Evolutionary conservation across 1,140 invertebrate species (phyloP), one percentile per base, ranked within the genome.

Genomic region (Lucilia cuprina): DNA sequence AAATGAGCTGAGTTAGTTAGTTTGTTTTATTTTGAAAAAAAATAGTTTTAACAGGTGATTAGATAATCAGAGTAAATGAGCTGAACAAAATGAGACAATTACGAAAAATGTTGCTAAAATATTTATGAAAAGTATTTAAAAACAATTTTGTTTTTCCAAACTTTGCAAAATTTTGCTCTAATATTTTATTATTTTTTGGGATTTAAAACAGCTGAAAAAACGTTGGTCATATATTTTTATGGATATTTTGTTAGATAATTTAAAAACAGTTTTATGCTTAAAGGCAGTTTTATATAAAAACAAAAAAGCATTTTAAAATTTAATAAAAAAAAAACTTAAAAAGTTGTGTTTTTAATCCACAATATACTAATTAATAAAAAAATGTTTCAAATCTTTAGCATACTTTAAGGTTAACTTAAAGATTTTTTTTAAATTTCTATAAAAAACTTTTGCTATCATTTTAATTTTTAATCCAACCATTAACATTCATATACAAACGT

Each of bases 31-130:
- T 60, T 60, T 60, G 5, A 25, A 19, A 49, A 30, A 30, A 30
- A 30, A 1, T 30, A 80, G 47, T 80, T 80, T 80, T 80, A 80
- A 80, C 77, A 80, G 77, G 77, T 80, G 77, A 80, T 80, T 80
- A 80, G 77, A 80, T 80, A 80, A 50, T 80, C 77, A 49, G 19
- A 10, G 77, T 50, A 19, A 70, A 70, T 70, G 65, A n/a, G 75
- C 5, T 47, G 77, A 21, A 21, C 41, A 80, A 80, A 80, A 47
- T 80, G 19, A 49, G 41, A 80, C 77, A 80, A 80, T 80, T 80
- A 80, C 41, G 13, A 49, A 25, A 75, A 80, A 49, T 80, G 77
- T 80, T 80, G 65, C 2, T 70, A 70, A 70, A 80, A 80, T 49
- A 49, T 50, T 80, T 80, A 21, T 50, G 77, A 49, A 80, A 80